Conservation (phyloP, 2,888 invertebrate species). For the Parelbella ahira region DNA sequence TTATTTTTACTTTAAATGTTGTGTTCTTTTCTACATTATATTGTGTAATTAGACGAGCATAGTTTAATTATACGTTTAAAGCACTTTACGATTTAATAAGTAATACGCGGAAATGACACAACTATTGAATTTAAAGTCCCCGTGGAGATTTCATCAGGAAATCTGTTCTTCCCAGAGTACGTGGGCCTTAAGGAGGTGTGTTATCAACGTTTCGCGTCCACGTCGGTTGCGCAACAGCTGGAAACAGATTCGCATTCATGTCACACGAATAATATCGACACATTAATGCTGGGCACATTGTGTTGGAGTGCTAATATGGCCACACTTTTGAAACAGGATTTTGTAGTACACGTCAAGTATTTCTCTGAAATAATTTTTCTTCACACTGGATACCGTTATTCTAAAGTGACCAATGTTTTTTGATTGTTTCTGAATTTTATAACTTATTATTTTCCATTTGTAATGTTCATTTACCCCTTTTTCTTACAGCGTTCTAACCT, state of each 20-base stretch:
- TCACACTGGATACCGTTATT: too few species aligned
- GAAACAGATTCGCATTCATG: conserved; percentile 20
- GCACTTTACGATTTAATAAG: not conserved
- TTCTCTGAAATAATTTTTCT: too few species aligned
- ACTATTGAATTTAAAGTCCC: not conserved
- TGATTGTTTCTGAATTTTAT: too few species aligned
- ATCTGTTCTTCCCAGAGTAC: conserved; percentile 8
- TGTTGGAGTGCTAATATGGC: conserved; percentile 6
- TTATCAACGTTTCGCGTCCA: conserved; percentile 15
- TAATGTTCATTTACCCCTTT: too few species aligned
- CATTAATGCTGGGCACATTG: conserved; percentile 20
- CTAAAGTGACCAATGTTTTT: too few species aligned
- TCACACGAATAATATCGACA: conserved; percentile 15
- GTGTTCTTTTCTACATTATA: too few species aligned
- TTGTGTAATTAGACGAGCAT: too few species aligned
- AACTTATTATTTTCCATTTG: too few species aligned
- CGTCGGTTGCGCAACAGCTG: conserved; percentile 15
- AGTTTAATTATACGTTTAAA: not conserved
- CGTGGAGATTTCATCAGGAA: conserved; percentile 15
- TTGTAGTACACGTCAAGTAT: not conserved
- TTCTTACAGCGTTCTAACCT: too few species aligned
- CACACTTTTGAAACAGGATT: not conserved
- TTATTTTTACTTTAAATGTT: too few species aligned
- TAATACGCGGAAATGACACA: not conserved
- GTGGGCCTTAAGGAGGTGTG: not conserved